Evolutionary conservation across 1,140 invertebrate genomes (phyloP).

Genomic region (Mylabris phalerata): DNA sequence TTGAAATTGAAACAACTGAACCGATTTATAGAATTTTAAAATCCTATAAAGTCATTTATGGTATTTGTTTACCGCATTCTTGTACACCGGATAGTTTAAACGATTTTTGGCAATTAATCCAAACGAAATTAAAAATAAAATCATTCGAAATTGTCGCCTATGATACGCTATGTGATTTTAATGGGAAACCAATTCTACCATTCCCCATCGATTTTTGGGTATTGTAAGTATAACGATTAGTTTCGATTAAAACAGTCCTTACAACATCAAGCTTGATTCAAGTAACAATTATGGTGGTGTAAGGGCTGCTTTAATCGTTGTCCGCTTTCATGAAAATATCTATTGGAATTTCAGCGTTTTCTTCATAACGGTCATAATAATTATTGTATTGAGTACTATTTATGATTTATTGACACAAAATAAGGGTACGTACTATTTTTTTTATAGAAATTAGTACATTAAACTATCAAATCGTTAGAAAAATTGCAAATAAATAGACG

Average conservation of each 20-base stretch:
- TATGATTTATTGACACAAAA: slow-evolving; percentile 19
- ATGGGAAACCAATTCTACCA: slow-evolving; percentile 18
- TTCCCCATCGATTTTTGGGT: slow-evolving; percentile 17
- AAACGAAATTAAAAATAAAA: background rate
- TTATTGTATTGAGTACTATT: slow-evolving; percentile 13
- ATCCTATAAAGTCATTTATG: background rate
- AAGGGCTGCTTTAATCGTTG: background rate
- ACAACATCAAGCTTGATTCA: background rate
- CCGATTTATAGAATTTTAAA: background rate
- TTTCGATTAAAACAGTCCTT: background rate
- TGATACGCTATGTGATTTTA: slow-evolving; percentile 23
- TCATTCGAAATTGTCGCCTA: slow-evolving; percentile 14
- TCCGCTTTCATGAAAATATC: background rate
- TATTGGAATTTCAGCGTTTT: slow-evolving; percentile 6
- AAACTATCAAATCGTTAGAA: too few relatives aligned
- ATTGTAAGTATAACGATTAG: slow-evolving; percentile 20
- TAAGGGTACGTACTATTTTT: background rate
- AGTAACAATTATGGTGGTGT: background rate
- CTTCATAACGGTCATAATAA: slow-evolving; percentile 7
- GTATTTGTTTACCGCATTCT: background rate
- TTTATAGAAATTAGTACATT: too few relatives aligned
- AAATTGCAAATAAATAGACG: too few relatives aligned
- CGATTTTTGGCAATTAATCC: background rate
- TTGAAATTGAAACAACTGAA: background rate
- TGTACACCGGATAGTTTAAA: background rate